Evolutionary conservation across 2,797 vertebrate genomes (phyloP).

Genomic region (Cheirogaleus major): DNA sequence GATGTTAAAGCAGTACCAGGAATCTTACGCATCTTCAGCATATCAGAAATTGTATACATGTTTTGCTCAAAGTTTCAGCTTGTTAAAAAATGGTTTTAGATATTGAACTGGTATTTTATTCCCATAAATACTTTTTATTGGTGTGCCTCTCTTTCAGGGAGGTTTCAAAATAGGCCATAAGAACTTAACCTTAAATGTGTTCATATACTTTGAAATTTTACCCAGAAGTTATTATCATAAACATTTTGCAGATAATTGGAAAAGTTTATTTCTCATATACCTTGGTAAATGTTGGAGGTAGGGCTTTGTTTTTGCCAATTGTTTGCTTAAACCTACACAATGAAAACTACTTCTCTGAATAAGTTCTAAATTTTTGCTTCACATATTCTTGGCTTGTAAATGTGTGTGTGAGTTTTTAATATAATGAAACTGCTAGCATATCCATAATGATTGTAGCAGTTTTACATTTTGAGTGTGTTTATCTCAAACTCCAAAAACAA

Average conservation of each 20-base stretch:
- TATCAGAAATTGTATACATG: conserved; percentile 48
- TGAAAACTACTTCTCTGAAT: not conserved
- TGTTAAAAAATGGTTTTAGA: conserved; percentile 33
- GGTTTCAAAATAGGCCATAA: not conserved
- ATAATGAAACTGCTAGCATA: not conserved
- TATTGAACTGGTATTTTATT: not conserved
- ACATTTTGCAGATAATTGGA: conserved; percentile 76
- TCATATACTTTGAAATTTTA: conserved; percentile 71
- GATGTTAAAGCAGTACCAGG: conserved; percentile 77
- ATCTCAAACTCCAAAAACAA: conserved; percentile 68
- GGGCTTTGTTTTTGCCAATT: conserved; percentile 3
- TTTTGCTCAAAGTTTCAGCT: not conserved
- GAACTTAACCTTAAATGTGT: not conserved
- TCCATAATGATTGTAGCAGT: not conserved
- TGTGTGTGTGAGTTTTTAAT: not conserved
- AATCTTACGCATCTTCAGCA: conserved; percentile 51
- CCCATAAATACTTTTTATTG: not conserved
- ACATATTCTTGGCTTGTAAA: not conserved
- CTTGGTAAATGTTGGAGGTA: not conserved
- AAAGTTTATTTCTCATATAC: conserved; percentile 72
- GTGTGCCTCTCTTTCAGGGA: not conserved
- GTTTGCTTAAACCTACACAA: not conserved
- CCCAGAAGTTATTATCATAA: conserved; percentile 75
- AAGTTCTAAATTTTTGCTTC: not conserved
- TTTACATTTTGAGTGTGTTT: conserved; percentile 57